These are phyloP conservation scores for Theretra japonica DNA, from an alignment of 2,888 invertebrate species.

Conservation along the genomic window DNA sequence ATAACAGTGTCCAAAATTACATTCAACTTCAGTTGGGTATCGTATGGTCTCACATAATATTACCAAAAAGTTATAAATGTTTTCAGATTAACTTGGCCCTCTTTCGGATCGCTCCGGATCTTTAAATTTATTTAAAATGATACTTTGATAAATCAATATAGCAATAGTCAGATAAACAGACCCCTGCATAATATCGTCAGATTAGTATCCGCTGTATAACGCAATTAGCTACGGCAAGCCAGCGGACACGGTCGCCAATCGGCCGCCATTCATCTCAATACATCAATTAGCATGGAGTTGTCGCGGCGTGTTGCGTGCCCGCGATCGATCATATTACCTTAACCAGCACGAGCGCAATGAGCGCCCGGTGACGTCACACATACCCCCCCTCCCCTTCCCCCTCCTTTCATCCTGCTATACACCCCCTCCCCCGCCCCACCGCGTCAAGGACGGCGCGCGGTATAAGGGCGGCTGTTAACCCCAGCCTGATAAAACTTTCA, in stretches of 20 bases:
- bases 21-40: too few species aligned
- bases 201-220: too few species aligned
- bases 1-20: too few species aligned
- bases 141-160: too few species aligned
- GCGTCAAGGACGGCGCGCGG: slow-evolving; percentile 5
- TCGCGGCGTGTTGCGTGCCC: not conserved
- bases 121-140: too few species aligned
- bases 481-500: slow-evolving; percentile 5
- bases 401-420: not conserved
- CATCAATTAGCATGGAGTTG: slow-evolving; percentile 10
- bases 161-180: too few species aligned
- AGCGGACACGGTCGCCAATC: not conserved
- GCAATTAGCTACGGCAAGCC: not conserved
- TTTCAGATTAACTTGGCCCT: too few species aligned
- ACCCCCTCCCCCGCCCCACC: not conserved
- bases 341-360: not conserved
- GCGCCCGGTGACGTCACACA: not conserved
- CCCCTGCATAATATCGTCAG: too few species aligned
- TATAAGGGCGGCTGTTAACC: slow-evolving; percentile 1
- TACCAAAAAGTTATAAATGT: too few species aligned
- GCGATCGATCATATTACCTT: slow-evolving; percentile 16
- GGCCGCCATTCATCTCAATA: slow-evolving; percentile 11
- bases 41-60: too few species aligned
- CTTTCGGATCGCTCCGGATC: too few species aligned
- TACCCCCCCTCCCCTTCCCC: not conserved